A percentile compares a stretch with the other conserved stretches of the same genome.
Conservation (phyloP, 92 coral and sea anemone genomes). For the Micromussa lordhowensis region DNA sequence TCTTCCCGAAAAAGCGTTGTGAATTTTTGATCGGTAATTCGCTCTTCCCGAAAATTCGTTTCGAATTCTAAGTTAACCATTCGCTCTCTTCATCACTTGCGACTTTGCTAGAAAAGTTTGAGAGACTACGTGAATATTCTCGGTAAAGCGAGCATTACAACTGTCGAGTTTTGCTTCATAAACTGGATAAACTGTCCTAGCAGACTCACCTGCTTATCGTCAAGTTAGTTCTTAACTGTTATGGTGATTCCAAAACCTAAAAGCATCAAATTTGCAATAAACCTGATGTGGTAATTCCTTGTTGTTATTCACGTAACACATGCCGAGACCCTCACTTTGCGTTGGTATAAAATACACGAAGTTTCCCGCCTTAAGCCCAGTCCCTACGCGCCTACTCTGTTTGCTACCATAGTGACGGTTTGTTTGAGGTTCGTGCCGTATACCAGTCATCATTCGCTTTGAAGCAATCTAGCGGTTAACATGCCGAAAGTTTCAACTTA, state of each 20-base stretch:
- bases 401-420: background rate
- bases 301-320: too few relatives aligned
- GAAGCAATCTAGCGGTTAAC: background rate
- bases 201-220: background rate
- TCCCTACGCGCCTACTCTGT: background rate
- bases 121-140: too few relatives aligned
- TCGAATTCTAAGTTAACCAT: too few relatives aligned
- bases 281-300: too few relatives aligned
- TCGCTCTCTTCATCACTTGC: too few relatives aligned
- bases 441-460: background rate
- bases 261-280: background rate
- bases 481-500: background rate
- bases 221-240: background rate
- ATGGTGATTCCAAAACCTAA: background rate
- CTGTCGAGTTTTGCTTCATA: background rate
- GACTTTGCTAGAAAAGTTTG: too few relatives aligned
- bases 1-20: too few relatives aligned
- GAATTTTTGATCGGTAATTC: background rate
- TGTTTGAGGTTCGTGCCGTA: background rate
- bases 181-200: background rate
- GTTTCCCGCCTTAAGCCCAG: background rate
- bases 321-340: too few relatives aligned
- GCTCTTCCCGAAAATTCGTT: too few relatives aligned
- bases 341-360: background rate
- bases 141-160: too few relatives aligned